Percentiles rank a stretch among this genome's conserved stretches.
Conservation (phyloP, 2,797 vertebrate species). For the Mormyrus hasselquistii region DNA sequence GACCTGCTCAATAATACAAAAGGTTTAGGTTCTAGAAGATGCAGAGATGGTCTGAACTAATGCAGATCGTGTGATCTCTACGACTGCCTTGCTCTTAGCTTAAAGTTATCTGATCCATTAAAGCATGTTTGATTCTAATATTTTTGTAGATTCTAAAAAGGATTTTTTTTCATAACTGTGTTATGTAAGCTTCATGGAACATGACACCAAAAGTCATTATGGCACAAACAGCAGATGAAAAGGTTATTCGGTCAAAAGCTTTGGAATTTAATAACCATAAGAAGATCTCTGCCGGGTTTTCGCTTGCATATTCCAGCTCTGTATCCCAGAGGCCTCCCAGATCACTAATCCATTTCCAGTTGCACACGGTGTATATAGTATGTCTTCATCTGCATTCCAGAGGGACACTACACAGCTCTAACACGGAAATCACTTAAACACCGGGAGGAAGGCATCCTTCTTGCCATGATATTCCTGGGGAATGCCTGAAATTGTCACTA, state of each 20-base stretch:
- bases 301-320: background rate
- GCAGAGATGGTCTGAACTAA: background rate
- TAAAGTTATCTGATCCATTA: background rate
- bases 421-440: background rate
- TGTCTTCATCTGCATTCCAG: background rate
- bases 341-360: background rate
- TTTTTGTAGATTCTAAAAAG: background rate
- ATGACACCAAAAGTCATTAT: background rate
- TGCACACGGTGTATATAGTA: background rate
- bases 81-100: background rate
- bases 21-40: background rate
- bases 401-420: constrained; percentile 25
- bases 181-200: background rate
- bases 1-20: background rate
- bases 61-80: background rate
- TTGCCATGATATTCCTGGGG: background rate
- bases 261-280: constrained; percentile 11
- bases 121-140: background rate
- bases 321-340: background rate
- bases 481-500: background rate
- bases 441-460: background rate
- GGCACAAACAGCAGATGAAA: background rate
- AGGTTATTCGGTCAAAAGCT: background rate
- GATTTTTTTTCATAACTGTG: background rate
- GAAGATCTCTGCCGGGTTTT: constrained; percentile 7